Conservation (phyloP, 1,140 invertebrate species). For the Brachionus sp. region DNA sequence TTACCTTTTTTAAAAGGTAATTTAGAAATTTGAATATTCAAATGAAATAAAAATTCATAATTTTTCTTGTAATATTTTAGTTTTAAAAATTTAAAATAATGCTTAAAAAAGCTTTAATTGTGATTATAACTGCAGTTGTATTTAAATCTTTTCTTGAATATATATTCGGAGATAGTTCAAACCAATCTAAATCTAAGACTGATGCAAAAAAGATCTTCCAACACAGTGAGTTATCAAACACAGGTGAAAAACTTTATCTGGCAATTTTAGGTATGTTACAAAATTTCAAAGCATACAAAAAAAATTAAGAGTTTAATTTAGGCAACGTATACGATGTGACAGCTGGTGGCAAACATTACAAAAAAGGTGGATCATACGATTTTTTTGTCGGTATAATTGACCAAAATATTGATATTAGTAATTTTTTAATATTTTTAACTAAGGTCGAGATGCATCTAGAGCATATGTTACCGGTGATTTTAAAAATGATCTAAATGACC, state of each 20-base stretch:
- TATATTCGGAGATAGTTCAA: background rate
- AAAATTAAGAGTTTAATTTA: background rate
- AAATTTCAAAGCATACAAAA: background rate
- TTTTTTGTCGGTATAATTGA: conserved; percentile 28
- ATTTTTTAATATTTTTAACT: background rate
- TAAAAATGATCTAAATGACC: conserved; percentile 29
- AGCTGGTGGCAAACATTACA: conserved; percentile 24
- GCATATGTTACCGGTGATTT: conserved; percentile 45
- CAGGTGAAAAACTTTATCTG: background rate
- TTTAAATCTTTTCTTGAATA: conserved; percentile 19
- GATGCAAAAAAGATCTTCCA: background rate
- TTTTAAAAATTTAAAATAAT: background rate
- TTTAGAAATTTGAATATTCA: background rate
- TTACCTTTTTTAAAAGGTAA: background rate
- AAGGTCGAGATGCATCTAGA: conserved; percentile 25
- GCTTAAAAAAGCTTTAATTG: conserved; percentile 26
- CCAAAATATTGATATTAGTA: background rate
- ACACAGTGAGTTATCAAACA: background rate
- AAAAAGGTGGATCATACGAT: conserved; percentile 40
- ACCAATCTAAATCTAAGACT: background rate
- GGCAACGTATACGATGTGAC: conserved; percentile 39
- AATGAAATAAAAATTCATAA: background rate
- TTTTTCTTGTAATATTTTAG: background rate
- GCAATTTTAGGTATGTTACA: background rate
- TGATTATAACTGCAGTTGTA: background rate